Percentiles rank a stretch among this genome's conserved stretches.
Conservation (phyloP, 2,888 invertebrate genomes). For the Agrochola litura region DNA sequence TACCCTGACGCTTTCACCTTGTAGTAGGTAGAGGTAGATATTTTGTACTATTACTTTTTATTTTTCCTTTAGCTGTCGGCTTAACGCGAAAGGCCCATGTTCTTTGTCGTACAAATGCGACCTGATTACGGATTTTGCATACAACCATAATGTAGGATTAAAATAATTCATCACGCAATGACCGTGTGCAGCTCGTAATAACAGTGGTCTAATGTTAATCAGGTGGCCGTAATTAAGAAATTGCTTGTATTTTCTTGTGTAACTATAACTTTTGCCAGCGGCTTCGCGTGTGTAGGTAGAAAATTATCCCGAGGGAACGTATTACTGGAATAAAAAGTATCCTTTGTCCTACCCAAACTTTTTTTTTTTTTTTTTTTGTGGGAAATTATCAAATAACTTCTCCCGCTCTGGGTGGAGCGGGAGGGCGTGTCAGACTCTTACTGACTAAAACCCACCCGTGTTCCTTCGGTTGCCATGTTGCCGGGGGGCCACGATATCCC, state of each 20-base stretch:
- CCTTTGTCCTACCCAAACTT: background rate
- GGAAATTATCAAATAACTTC: too few species aligned
- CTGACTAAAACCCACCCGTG: too few species aligned
- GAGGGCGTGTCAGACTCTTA: too few species aligned
- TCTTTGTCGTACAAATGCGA: constrained; percentile 37
- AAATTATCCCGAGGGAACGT: background rate
- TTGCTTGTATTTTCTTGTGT: constrained; percentile 13
- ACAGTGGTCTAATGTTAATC: constrained; percentile 47
- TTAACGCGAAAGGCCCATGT: constrained; percentile 32
- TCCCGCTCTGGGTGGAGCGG: too few species aligned
- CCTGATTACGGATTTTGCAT: constrained; percentile 60
- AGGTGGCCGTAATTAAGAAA: constrained; percentile 36
- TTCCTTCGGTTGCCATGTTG: too few species aligned
- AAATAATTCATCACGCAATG: constrained; percentile 66
- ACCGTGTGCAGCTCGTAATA: constrained; percentile 30
- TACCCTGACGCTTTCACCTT: too few species aligned
- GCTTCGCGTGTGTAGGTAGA: background rate
- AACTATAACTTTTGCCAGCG: background rate
- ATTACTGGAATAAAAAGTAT: background rate
- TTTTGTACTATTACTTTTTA: background rate
- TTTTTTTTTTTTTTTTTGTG: too few species aligned
- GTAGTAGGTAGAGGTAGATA: too few species aligned
- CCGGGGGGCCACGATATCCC: too few species aligned
- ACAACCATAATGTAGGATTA: constrained; percentile 51
- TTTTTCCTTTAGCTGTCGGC: background rate